A percentile compares a stretch with the other conserved stretches of the same genome.
Conservation (phyloP, 2,113 vertebrate genomes). For the Passer domesticus region DNA sequence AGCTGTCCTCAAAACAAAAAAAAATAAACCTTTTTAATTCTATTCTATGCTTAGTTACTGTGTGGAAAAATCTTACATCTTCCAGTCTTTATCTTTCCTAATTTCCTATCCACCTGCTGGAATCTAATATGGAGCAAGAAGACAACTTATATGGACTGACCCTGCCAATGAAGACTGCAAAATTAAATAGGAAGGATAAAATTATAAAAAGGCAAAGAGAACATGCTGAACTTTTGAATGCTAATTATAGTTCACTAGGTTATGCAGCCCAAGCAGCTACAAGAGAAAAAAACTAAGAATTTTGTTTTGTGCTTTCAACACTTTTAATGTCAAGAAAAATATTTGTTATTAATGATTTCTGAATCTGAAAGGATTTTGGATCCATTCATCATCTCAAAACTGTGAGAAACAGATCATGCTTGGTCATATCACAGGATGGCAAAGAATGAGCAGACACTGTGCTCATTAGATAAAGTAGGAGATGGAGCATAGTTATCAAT, state of each 20-base stretch:
- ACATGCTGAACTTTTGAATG: background rate
- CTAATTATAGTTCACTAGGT: background rate
- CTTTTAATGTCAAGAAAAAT: background rate
- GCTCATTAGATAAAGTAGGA: background rate
- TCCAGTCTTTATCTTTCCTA: background rate
- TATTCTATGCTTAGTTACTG: background rate
- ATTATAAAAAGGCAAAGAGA: background rate
- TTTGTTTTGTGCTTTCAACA: background rate
- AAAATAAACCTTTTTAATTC: background rate
- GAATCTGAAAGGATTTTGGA: background rate
- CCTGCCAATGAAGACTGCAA: background rate
- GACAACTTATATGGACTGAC: background rate
- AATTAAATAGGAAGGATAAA: background rate
- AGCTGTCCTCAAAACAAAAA: background rate
- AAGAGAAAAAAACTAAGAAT: background rate
- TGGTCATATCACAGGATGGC: background rate
- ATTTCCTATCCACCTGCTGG: background rate
- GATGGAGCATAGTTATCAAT: background rate
- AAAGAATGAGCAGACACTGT: background rate
- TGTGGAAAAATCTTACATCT: background rate
- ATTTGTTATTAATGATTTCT: background rate
- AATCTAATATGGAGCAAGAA: background rate
- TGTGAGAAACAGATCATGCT: background rate
- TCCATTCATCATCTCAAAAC: background rate
- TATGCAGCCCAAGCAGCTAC: background rate